Conservation (phyloP, 2,113 vertebrate genomes). For the Oxyura jamaicensis region DNA sequence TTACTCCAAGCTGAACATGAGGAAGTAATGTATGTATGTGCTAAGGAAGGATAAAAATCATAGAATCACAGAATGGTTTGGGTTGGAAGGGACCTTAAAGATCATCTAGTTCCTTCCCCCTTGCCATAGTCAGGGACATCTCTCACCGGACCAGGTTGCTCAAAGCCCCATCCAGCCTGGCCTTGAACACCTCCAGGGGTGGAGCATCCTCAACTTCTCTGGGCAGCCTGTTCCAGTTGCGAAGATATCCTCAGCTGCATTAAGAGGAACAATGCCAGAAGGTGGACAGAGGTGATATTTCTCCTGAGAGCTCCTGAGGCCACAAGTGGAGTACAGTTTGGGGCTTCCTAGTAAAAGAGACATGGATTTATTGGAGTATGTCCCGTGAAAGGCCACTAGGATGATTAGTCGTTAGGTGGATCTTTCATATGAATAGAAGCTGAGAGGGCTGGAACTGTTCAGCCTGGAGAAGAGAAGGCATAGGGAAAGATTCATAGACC, state of each 20-base stretch:
- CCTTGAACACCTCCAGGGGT: too few species aligned
- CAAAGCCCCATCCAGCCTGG: too few species aligned
- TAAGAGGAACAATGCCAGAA: not conserved
- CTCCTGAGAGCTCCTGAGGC: not conserved
- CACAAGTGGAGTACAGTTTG: not conserved
- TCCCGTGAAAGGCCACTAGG: not conserved
- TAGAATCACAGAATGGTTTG: too few species aligned
- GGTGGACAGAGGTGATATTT: not conserved
- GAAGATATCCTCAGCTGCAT: not conserved
- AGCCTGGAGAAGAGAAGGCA: not conserved
- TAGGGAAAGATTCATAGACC: not conserved
- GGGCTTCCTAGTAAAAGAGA: not conserved
- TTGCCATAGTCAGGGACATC: too few species aligned
- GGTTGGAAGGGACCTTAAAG: too few species aligned
- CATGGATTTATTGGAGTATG: not conserved
- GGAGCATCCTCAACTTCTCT: too few species aligned
- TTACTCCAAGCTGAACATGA: not conserved
- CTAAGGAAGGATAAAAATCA: not conserved
- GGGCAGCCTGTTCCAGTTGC: too few species aligned
- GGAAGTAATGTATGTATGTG: not conserved
- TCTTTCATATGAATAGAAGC: not conserved
- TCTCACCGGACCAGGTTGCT: too few species aligned
- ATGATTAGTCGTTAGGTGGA: not conserved
- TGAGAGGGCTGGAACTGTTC: not conserved
- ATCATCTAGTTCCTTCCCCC: too few species aligned